Percentiles rank a stretch among this genome's conserved stretches.
Evolutionary conservation across 2,888 invertebrate genomes (phyloP).

Genomic region (Anthophora plumipes): DNA sequence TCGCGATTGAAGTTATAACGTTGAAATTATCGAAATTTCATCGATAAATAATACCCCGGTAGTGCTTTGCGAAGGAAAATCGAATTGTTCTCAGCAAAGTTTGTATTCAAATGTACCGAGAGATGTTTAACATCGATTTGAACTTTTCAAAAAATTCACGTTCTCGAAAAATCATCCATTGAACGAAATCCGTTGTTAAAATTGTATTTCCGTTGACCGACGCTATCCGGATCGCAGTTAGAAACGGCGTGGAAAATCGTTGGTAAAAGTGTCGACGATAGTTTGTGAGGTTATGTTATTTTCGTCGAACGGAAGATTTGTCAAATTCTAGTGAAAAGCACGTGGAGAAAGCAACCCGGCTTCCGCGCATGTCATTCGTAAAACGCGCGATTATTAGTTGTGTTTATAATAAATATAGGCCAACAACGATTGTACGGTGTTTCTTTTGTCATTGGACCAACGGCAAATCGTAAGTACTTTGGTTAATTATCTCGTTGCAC

Average conservation of each 20-base stretch:
- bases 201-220: neutral
- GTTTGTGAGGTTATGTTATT: constrained; percentile 60
- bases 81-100: too few species aligned
- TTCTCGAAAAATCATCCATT: too few species aligned
- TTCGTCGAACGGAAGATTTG: neutral
- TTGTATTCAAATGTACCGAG: neutral
- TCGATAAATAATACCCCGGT: neutral
- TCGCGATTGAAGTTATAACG: neutral
- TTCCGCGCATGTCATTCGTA: constrained; percentile 37
- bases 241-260: too few species aligned
- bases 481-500: constrained; percentile 7
- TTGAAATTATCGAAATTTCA: neutral
- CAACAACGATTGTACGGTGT: neutral
- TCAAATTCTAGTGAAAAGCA: constrained; percentile 25
- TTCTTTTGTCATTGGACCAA: neutral
- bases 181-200: neutral
- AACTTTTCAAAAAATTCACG: neutral
- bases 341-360: constrained; percentile 23
- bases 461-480: constrained; percentile 32
- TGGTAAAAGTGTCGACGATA: neutral
- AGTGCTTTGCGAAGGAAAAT: neutral
- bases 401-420: neutral
- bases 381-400: constrained; percentile 14
- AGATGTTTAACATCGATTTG: neutral
- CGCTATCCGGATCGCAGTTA: neutral